phyloP scores from a whole-genome alignment of 2,113 vertebrate genomes.

The Bubo scandiacus region DNA sequence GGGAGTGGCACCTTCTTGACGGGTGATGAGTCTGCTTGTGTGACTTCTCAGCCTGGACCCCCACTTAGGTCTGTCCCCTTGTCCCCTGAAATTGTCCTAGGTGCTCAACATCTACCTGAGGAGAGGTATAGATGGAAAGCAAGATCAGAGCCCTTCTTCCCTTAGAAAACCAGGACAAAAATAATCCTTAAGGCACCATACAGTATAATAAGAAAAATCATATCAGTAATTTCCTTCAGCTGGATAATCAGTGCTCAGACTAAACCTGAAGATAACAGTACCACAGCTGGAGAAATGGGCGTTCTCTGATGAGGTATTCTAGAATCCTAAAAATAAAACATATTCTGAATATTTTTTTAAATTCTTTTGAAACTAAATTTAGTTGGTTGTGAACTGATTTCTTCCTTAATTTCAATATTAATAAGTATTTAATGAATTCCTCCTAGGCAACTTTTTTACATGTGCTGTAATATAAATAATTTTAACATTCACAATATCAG shows the following conservation, averaged over 20 bases:
- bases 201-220: background rate
- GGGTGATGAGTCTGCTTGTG: background rate
- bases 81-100: background rate
- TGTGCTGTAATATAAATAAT: background rate
- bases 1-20: background rate
- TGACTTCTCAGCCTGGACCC: rapidly evolving
- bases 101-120: background rate
- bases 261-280: background rate
- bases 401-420: background rate
- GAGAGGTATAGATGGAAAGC: background rate
- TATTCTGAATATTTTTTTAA: background rate
- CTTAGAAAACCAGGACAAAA: background rate
- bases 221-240: background rate
- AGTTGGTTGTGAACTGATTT: background rate
- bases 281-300: background rate
- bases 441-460: background rate
- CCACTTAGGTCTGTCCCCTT: background rate
- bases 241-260: background rate
- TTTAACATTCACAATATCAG: background rate
- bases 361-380: background rate
- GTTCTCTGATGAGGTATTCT: background rate
- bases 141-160: background rate
- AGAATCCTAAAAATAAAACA: background rate
- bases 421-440: background rate
- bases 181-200: background rate